A percentile compares a stretch with the other conserved stretches of the same genome.
phyloP scores from a whole-genome alignment of 1,140 invertebrate species.

The Drosophila parvula region DNA sequence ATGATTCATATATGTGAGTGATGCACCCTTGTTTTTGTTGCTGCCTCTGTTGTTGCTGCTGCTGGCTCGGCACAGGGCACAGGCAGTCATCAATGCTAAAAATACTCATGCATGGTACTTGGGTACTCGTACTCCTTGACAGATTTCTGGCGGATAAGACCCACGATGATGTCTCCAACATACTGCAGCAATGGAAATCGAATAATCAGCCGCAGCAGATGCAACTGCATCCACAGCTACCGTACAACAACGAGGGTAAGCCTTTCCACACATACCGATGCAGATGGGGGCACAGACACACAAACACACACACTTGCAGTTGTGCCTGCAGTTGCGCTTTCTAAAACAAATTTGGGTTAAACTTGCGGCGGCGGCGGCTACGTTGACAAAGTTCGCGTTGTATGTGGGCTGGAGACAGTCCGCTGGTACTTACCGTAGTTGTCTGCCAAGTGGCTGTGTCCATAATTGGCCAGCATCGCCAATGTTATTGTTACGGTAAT shows the following conservation, averaged over 20 bases:
- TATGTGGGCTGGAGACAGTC: conserved; percentile 46
- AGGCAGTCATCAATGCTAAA: conserved; percentile 32
- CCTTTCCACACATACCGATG: conserved; percentile 44
- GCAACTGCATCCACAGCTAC: conserved; percentile 45
- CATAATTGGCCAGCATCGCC: conserved; percentile 56
- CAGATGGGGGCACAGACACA: neutral
- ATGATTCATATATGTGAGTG: conserved; percentile 84
- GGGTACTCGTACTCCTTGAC: conserved; percentile 28
- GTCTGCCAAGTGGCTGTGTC: conserved; percentile 48
- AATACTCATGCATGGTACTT: conserved; percentile 46
- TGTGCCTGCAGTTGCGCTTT: conserved; percentile 63
- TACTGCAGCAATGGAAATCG: conserved; percentile 81
- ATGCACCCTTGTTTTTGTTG: conserved; percentile 26
- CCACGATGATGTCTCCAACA: conserved; percentile 81
- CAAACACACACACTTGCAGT: conserved; percentile 5
- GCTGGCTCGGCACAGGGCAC: conserved; percentile 15
- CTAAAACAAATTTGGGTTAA: conserved; percentile 76
- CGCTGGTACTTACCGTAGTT: conserved; percentile 36
- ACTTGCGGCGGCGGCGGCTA: conserved; percentile 36
- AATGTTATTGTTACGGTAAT: conserved; percentile 59
- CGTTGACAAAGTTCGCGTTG: conserved; percentile 56
- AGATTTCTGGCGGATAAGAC: conserved; percentile 82
- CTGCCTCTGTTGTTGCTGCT: conserved; percentile 11
- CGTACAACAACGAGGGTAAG: conserved; percentile 68
- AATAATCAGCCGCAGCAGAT: conserved; percentile 70